phyloP scores from a whole-genome alignment of 2,113 vertebrate species.

The Litocranius walleri region DNA sequence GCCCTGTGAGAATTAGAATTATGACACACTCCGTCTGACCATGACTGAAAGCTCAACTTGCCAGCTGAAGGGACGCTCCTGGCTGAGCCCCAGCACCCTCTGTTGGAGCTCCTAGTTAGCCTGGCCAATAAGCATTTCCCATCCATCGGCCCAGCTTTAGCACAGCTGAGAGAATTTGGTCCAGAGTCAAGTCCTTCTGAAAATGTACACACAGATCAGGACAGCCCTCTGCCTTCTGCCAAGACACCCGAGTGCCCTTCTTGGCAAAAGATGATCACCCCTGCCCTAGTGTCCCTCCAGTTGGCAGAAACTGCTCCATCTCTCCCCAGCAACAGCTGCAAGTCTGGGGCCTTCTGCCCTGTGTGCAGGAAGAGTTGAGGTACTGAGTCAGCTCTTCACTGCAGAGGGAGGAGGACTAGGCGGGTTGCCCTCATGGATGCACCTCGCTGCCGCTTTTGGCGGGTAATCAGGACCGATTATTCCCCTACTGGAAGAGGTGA shows the following conservation, averaged over 20 bases:
- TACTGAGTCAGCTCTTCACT: not conserved
- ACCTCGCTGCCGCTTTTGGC: not conserved
- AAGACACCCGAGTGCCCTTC: slow-evolving; percentile 70
- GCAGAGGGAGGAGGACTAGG: not conserved
- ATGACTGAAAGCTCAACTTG: slow-evolving; percentile 66
- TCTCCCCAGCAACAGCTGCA: slow-evolving; percentile 60
- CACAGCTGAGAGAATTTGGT: slow-evolving; percentile 68
- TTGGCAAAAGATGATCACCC: slow-evolving; percentile 68
- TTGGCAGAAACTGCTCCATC: slow-evolving; percentile 50
- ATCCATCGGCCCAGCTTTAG: slow-evolving; percentile 40
- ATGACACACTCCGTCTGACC: slow-evolving; percentile 61
- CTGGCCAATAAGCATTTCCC: slow-evolving; percentile 62
- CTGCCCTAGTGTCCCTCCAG: slow-evolving; percentile 59
- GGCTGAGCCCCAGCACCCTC: slow-evolving; percentile 69
- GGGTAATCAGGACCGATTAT: not conserved
- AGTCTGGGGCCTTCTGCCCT: slow-evolving; percentile 9
- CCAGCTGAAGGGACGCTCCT: slow-evolving; percentile 70
- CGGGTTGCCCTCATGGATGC: not conserved
- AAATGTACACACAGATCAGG: slow-evolving; percentile 69
- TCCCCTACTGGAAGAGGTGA: not conserved
- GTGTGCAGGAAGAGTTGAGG: not conserved
- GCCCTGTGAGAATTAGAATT: slow-evolving; percentile 60
- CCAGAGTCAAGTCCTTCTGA: slow-evolving; percentile 71
- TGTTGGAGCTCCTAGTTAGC: slow-evolving; percentile 60
- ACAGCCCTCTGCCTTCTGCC: slow-evolving; percentile 72